These are phyloP conservation scores for Athripsodes cinereus DNA, from an alignment of 2,888 invertebrate species.

Conservation along the genomic window DNA sequence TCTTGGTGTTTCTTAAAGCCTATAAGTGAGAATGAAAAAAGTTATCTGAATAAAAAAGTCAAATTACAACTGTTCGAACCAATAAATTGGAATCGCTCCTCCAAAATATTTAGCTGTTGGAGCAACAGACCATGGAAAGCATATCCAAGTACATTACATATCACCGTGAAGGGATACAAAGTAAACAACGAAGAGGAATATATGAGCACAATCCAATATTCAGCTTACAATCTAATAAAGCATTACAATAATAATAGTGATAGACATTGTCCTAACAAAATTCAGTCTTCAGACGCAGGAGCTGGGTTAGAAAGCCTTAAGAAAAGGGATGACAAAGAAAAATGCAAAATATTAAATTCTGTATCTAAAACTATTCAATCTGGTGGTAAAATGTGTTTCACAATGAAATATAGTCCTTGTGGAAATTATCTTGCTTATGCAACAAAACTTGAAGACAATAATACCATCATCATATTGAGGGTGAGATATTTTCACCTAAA, in stretches of 20 bases:
- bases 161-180: conserved; percentile 15
- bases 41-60: conserved; percentile 22
- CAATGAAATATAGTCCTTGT: conserved; percentile 44
- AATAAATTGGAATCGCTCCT: background rate
- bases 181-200: conserved; percentile 2
- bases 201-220: background rate
- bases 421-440: conserved; percentile 51
- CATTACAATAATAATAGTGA: background rate
- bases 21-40: conserved; percentile 2
- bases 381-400: conserved; percentile 44
- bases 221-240: background rate
- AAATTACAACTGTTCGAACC: conserved; percentile 22
- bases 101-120: conserved; percentile 19
- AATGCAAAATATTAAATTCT: conserved; percentile 56
- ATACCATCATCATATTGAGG: conserved; percentile 47
- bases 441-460: conserved; percentile 42
- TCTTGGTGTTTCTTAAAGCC: conserved; percentile 24
- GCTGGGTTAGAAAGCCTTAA: background rate
- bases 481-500: conserved; percentile 37
- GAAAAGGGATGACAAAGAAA: conserved; percentile 10
- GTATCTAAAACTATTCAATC: conserved; percentile 36
- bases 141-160: conserved; percentile 21
- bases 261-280: background rate
- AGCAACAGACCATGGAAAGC: conserved; percentile 21
- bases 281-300: background rate